Evolutionary conservation across 1,140 invertebrate genomes (phyloP), one percentile per base, ranked within the genome.

Genomic region (Agrilus planipennis): DNA sequence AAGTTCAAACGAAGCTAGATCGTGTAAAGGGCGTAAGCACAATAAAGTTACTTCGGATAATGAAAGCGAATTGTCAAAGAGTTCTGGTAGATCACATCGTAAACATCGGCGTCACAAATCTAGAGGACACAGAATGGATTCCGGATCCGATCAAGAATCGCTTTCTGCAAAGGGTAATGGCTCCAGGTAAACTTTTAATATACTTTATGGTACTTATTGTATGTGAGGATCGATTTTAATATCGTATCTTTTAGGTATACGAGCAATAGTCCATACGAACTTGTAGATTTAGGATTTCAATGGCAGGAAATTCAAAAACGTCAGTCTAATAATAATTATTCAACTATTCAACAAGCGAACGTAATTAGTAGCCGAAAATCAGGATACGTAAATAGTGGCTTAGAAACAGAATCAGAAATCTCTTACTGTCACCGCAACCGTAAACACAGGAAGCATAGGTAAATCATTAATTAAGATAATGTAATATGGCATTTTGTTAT

Each of bases 241-340:
- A 35, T 27, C 11, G 15, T 17, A 38, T 48, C 62, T 57, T 42
- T 63, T 54, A 10, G 49, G n/a, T n/a, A n/a, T n/a, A n/a, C 61
- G 2, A 53, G 56, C 21, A 61, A 66, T 35, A 66, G 62, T 31
- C 64, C 65, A 41, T 67, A 67, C 10, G 68, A 89, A 63, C 63
- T 89, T 35, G 77, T 89, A n/a, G 85, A 89, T 62, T 88, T 84
- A 1, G 83, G 84, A 44, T 76, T 76, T 15, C 86, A 89, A 58
- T 90, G 87, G 86, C 76, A 77, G 47, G 84, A 89, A 62, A 81
- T 84, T 21, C 81, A 89, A 59, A 73, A 76, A 53, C 54, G 54
- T 27, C 75, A 79, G 49, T 77, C 78, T 57, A 72, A 71, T 14
- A 73, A 77, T 52, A 71, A 72, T 34, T 63, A 66, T 30, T 68